Percentiles rank a stretch among this genome's conserved stretches.
Evolutionary conservation across 2,113 vertebrate species (phyloP).

Genomic region (Phyllostomus hastatus): DNA sequence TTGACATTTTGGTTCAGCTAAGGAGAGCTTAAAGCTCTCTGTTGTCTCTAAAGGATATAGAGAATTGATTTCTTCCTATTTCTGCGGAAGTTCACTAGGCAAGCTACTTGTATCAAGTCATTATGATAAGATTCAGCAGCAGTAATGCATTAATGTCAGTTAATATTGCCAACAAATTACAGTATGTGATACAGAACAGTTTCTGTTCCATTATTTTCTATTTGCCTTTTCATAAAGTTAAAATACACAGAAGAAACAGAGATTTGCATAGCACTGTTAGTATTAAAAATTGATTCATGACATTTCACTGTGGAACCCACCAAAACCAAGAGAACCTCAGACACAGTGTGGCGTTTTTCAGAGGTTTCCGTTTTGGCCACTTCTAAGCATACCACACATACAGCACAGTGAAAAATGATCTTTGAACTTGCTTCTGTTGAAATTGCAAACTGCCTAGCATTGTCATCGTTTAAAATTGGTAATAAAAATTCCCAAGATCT

Average conservation of each 20-base stretch:
- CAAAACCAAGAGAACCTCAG: slow-evolving; percentile 44
- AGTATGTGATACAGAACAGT: slow-evolving; percentile 67
- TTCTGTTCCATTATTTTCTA: slow-evolving; percentile 64
- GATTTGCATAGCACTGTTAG: slow-evolving; percentile 36
- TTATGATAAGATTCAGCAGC: slow-evolving; percentile 60
- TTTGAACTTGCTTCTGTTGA: slow-evolving; percentile 36
- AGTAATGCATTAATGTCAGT: slow-evolving; percentile 68
- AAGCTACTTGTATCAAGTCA: slow-evolving; percentile 58
- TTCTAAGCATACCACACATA: not conserved
- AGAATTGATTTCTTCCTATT: slow-evolving; percentile 73
- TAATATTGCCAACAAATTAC: slow-evolving; percentile 77
- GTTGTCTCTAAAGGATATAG: slow-evolving; percentile 58
- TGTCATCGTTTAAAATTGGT: not conserved
- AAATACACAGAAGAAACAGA: slow-evolving; percentile 66
- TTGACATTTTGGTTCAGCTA: slow-evolving; percentile 76
- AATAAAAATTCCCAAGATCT: slow-evolving; percentile 65
- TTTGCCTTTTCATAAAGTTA: slow-evolving; percentile 70
- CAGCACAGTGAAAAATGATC: slow-evolving; percentile 27
- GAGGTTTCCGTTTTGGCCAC: not conserved
- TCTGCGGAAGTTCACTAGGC: slow-evolving; percentile 71
- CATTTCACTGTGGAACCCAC: slow-evolving; percentile 38
- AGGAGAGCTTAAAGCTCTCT: slow-evolving; percentile 62
- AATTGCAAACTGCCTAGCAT: not conserved
- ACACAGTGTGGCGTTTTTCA: not conserved
- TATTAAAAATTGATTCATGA: slow-evolving; percentile 61